Evolutionary conservation across 2,797 vertebrate species (phyloP).

Genomic region (Carduelis carduelis): DNA sequence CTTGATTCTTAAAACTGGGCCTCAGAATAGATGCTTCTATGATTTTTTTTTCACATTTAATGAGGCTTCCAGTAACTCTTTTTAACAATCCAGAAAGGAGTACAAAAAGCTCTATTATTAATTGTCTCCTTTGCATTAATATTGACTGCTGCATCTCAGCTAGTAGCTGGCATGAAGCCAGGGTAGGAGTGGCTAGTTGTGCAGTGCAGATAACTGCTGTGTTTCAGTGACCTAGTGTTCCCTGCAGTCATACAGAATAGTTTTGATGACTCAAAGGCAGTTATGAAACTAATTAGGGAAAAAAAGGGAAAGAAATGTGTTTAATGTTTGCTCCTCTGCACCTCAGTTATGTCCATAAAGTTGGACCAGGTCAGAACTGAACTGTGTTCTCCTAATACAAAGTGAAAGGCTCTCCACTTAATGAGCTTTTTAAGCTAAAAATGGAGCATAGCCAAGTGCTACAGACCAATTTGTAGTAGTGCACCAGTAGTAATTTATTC

Average conservation of each 20-base stretch:
- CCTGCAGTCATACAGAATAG: neutral
- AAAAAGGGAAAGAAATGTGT: neutral
- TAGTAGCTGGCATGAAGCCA: neutral
- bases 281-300: neutral
- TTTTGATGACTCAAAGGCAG: neutral
- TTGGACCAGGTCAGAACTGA: neutral
- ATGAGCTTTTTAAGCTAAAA: neutral
- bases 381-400: neutral
- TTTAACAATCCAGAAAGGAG: neutral
- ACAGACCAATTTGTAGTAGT: neutral
- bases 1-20: neutral
- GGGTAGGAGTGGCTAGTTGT: neutral
- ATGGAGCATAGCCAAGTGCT: neutral
- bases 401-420: neutral
- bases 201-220: neutral
- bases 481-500: neutral
- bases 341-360: neutral
- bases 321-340: neutral
- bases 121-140: neutral
- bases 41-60: neutral
- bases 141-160: neutral
- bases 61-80: neutral
- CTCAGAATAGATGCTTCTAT: neutral
- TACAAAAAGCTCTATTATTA: neutral
- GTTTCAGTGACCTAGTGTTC: neutral